A percentile compares a stretch with the other conserved stretches of the same genome.
phyloP scores from a whole-genome alignment of 2,888 invertebrate genomes.

The Caenorhabditis sp. region DNA sequence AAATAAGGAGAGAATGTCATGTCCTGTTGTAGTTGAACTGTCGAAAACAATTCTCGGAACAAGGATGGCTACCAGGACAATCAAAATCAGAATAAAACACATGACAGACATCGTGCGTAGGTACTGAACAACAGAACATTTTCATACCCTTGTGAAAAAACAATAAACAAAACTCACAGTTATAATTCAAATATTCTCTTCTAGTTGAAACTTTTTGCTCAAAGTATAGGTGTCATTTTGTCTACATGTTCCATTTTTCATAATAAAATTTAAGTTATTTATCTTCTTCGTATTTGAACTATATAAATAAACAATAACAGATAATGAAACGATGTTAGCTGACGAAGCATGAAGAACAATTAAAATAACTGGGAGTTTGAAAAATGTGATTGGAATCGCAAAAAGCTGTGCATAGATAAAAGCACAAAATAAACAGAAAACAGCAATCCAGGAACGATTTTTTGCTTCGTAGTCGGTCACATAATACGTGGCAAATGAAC shows the following conservation, averaged over 20 bases:
- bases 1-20: neutral
- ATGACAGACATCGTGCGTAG: neutral
- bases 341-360: neutral
- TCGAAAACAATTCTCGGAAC: neutral
- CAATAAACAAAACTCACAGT: conserved; percentile 5
- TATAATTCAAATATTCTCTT: conserved; percentile 34
- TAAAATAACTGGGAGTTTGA: neutral
- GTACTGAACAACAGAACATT: neutral
- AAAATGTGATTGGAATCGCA: conserved; percentile 3
- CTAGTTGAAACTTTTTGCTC: conserved; percentile 36
- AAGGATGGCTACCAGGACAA: neutral
- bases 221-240: conserved; percentile 11
- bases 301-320: neutral
- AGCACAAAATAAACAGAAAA: neutral
- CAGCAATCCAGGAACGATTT: neutral
- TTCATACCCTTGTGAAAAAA: too few relatives aligned
- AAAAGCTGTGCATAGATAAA: neutral
- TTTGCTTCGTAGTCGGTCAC: conserved; percentile 7
- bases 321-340: neutral
- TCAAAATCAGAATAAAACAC: neutral
- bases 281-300: neutral
- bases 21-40: neutral
- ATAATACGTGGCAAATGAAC: conserved; percentile 9
- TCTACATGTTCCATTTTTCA: neutral
- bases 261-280: neutral